Conservation (phyloP, 1,140 invertebrate species). For the Aplysia californica region DNA sequence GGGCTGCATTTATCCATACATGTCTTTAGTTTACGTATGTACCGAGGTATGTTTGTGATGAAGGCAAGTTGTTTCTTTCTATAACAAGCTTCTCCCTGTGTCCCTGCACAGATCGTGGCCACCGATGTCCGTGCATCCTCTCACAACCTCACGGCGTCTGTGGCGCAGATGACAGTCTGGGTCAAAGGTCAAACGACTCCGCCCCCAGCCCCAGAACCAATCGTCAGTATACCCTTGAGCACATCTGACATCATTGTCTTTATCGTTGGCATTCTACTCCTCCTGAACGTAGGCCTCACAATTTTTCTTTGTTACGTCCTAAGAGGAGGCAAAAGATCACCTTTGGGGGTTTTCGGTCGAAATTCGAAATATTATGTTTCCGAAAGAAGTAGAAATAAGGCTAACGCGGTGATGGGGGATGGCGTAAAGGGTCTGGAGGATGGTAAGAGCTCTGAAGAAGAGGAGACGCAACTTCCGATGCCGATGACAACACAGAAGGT, state of each 20-base stretch:
- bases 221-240: neutral
- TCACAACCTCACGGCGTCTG: neutral
- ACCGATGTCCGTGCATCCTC: neutral
- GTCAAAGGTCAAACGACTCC: neutral
- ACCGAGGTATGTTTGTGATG: neutral
- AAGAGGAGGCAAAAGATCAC: neutral
- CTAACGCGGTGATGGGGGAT: too few species aligned
- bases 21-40: constrained; percentile 1
- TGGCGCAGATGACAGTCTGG: neutral
- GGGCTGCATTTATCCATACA: neutral
- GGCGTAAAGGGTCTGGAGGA: too few species aligned
- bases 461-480: too few species aligned
- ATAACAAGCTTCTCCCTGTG: neutral
- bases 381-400: neutral
- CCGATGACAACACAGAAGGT: too few species aligned
- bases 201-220: neutral
- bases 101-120: constrained; percentile 7
- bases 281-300: neutral
- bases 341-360: neutral
- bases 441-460: too few species aligned
- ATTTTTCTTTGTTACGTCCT: constrained; percentile 2
- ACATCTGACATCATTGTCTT: constrained; percentile 14
- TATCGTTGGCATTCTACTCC: constrained; percentile 5
- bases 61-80: neutral
- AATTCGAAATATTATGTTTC: constrained; percentile 7